Evolutionary conservation across 2,888 invertebrate genomes (phyloP), one percentile per base, ranked within the genome.

Genomic region (Thecocarcelia acutangulata): DNA sequence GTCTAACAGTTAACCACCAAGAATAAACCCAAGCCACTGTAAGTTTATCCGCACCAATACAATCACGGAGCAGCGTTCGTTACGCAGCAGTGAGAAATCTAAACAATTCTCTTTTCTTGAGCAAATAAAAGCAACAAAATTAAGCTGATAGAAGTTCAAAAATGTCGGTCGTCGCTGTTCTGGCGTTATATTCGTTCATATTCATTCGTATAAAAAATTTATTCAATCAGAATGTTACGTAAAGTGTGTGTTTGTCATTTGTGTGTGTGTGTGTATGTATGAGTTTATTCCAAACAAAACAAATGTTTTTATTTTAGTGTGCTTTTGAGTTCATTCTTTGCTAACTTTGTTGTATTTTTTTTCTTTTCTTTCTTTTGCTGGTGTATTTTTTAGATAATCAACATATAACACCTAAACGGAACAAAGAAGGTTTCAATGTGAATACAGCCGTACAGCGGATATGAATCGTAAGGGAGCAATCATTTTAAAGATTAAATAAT

Each of bases 241-340:
- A 82, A 82, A 82, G 19, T 50, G 52, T 74, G 74, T 56, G 17
- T 13, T 72, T 19, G 58, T 48, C 19, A 40, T 80, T 46, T 21
- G 59, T 80, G 40, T 37, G 63, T 15, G 46, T 19, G 78, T 81
- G n/a, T n/a, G n/a, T n/a, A n/a, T n/a, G n/a, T n/a, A n/a, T n/a
- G n/a, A n/a, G n/a, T 83, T 84, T 84, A 86, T 69, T 80, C 72
- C 78, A 73, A 79, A 73, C 56, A 56, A 75, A 56, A 58, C 61
- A 61, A 58, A 28, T 63, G 28, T 42, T 11, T 11, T 19, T 19
- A 66, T 59, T 56, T n/a, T 15, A 48, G 33, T 21, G n/a, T 52
- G 33, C 24, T 59, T 33, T 61, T 61, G 37, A 61, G 9, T 74
- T 56, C 24, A 56, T 76, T 75, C 48, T 70, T 33, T 52, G 64